Evolutionary conservation across 2,797 vertebrate species (phyloP).

Genomic region (Loriculus beryllinus): DNA sequence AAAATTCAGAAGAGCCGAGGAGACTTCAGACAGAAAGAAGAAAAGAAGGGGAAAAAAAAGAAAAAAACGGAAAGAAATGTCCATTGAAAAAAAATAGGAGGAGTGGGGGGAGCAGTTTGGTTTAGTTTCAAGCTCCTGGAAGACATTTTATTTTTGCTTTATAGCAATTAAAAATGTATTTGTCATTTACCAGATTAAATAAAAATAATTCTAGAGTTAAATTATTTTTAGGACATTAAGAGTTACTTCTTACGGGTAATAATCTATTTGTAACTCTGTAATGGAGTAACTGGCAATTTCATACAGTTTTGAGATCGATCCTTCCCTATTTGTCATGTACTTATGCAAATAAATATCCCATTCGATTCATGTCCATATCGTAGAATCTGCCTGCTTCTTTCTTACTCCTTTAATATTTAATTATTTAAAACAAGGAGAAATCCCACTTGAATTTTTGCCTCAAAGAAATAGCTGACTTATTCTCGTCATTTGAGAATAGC

Average conservation of each 20-base stretch:
- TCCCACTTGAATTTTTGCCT: neutral
- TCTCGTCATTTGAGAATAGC: conserved; percentile 3
- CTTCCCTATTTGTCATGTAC: conserved; percentile 25
- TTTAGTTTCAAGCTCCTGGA: conserved; percentile 57
- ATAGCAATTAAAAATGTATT: conserved; percentile 57
- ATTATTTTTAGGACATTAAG: conserved; percentile 51
- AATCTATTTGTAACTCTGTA: conserved; percentile 30
- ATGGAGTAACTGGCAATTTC: conserved; percentile 41
- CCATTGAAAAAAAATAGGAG: neutral
- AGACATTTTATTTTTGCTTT: conserved; percentile 68
- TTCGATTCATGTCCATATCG: neutral
- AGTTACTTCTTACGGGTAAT: conserved; percentile 20
- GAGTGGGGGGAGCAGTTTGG: neutral
- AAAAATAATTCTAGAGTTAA: conserved; percentile 34
- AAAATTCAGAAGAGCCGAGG: neutral
- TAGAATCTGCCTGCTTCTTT: conserved; percentile 38
- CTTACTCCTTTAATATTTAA: conserved; percentile 54
- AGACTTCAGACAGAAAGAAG: neutral
- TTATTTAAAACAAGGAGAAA: conserved; percentile 44
- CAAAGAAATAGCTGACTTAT: conserved; percentile 41
- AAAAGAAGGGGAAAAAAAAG: neutral
- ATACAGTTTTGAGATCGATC: neutral
- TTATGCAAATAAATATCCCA: conserved; percentile 54
- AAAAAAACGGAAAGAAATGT: neutral
- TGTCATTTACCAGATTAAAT: conserved; percentile 33